phyloP scores from a whole-genome alignment of 2,888 invertebrate species.

The Dione vanillae region DNA sequence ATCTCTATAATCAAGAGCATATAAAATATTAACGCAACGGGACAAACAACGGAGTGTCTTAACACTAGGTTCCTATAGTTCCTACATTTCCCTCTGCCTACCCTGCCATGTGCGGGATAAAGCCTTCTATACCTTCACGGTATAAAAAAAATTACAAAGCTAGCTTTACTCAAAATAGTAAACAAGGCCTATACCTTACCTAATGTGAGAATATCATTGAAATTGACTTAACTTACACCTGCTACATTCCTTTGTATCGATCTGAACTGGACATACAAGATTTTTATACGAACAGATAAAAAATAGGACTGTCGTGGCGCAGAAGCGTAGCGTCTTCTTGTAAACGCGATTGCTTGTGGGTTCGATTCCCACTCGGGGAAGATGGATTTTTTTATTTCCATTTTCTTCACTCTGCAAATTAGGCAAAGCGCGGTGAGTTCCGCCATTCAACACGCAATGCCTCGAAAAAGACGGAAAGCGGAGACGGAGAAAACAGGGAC shows the following conservation, averaged over 20 bases:
- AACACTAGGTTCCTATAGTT: too few species aligned
- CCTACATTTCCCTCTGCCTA: not conserved
- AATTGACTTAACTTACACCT: constrained; percentile 15
- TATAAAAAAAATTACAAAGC: constrained; percentile 4
- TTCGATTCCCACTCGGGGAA: too few species aligned
- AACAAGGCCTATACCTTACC: constrained; percentile 13
- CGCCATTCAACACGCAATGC: too few species aligned
- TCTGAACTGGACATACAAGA: constrained; percentile 1
- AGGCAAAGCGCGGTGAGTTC: too few species aligned
- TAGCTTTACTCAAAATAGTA: not conserved
- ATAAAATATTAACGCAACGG: too few species aligned
- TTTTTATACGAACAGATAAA: not conserved
- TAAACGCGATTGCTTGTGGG: too few species aligned
- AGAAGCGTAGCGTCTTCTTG: not conserved
- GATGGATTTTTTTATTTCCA: too few species aligned
- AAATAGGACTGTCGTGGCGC: not conserved
- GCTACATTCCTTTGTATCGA: constrained; percentile 16
- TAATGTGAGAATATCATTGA: constrained; percentile 1
- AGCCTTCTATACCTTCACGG: not conserved
- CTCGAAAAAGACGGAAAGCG: too few species aligned
- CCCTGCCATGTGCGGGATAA: not conserved
- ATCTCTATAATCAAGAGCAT: too few species aligned
- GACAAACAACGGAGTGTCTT: too few species aligned
- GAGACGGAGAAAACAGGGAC: too few species aligned
- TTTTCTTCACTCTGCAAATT: too few species aligned